Percentiles rank a stretch among this genome's conserved stretches.
Evolutionary conservation across 2,113 vertebrate genomes (phyloP).

Genomic region (Ptilonorhynchus violaceus): DNA sequence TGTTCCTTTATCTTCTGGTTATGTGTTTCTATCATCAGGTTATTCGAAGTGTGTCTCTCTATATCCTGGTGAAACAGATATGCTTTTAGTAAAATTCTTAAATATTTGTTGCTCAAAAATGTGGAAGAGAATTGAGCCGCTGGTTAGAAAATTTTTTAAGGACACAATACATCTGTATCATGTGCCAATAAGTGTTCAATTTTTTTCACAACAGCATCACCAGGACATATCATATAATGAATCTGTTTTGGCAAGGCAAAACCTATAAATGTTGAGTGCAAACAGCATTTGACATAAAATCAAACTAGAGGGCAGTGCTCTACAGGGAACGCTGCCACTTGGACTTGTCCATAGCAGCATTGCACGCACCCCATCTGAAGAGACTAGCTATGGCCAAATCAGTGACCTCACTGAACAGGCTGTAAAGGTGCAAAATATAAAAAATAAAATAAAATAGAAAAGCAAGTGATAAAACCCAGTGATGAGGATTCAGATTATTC

Average conservation of each 20-base stretch:
- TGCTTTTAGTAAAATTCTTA: not conserved
- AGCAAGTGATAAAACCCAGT: not conserved
- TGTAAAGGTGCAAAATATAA: not conserved
- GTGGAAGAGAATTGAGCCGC: not conserved
- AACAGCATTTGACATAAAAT: not conserved
- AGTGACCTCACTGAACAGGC: not conserved
- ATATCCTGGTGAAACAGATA: not conserved
- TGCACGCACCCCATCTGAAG: fast-evolving
- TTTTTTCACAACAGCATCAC: not conserved
- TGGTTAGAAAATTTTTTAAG: not conserved
- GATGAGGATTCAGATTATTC: not conserved
- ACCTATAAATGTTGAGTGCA: not conserved
- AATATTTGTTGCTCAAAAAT: not conserved
- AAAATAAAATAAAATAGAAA: not conserved
- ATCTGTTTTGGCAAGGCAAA: not conserved
- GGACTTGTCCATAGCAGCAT: not conserved
- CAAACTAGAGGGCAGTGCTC: not conserved
- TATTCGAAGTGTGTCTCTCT: not conserved
- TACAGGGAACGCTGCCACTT: not conserved
- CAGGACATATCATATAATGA: not conserved
- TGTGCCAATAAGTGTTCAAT: not conserved
- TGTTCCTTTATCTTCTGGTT: not conserved
- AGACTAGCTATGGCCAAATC: not conserved
- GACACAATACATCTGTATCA: not conserved
- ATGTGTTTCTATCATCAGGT: not conserved